Conservation (phyloP, 2,888 invertebrate genomes). For the Agrochola lychnidis region DNA sequence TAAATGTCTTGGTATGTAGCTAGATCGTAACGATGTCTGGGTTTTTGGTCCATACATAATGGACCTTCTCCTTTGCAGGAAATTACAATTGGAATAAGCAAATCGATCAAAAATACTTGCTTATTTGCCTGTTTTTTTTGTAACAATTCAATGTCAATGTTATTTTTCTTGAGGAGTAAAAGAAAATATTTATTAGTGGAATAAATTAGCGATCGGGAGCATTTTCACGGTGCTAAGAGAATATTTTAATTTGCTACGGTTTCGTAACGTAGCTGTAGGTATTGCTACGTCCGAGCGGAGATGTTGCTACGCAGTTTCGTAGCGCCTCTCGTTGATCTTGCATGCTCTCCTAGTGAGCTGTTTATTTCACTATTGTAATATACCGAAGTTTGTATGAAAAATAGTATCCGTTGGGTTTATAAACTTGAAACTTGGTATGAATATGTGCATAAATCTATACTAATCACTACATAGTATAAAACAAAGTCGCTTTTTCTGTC, state of each 20-base stretch:
- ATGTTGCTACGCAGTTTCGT: constrained; percentile 45
- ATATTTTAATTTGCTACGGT: neutral
- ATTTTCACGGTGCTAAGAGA: neutral
- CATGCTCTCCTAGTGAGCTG: neutral
- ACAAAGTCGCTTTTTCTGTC: too few species aligned
- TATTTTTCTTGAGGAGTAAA: too few species aligned
- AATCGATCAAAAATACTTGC: neutral
- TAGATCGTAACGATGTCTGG: too few species aligned
- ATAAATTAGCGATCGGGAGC: neutral
- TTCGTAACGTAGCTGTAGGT: neutral
- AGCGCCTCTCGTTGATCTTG: constrained; percentile 16
- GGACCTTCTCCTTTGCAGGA: too few species aligned
- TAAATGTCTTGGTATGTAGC: too few species aligned
- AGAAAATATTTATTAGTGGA: neutral
- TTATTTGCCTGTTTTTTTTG: neutral
- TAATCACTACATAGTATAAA: too few species aligned
- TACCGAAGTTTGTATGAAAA: neutral
- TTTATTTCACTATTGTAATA: neutral
- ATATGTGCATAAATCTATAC: neutral
- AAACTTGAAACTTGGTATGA: neutral
- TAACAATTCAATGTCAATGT: too few species aligned
- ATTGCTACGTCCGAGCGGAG: constrained; percentile 11
- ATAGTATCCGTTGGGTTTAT: neutral
- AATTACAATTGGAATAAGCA: neutral
- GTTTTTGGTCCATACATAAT: too few species aligned